Base-by-base conservation (phyloP, 2,797 vertebrate genomes). In the Tenualosa thibaudeaui region DNA sequence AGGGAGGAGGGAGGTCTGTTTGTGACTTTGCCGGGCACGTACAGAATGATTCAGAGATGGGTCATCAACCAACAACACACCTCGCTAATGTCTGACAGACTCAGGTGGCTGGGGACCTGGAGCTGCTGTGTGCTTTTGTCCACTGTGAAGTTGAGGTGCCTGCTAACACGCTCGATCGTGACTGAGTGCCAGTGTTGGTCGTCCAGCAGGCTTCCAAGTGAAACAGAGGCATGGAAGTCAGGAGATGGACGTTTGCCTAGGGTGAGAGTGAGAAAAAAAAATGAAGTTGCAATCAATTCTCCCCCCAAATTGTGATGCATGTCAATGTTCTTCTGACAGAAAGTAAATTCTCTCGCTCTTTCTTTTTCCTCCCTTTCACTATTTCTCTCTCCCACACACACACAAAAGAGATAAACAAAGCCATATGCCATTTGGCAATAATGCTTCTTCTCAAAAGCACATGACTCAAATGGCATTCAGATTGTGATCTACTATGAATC, bases 111-210 rank as follows among this genome's bases (percentile, higher is more conserved):
- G 50, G 96, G 96, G 85, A 95, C 88, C 53, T 94, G 95, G 91
- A 97, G 94, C 91, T 91, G 94, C 88, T 91, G 94, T 9, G 93
- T 95, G 87, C 95, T 96, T 90, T 95, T 96, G 89, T 99, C 97
- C 94, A 99, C 96, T 0, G 97, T 97, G 88, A 98, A 94, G 95
- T 98, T 98, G 90, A 98, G 93, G 89, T 96, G 95, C 51, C 92
- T 92, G 90, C 94, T 94, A 91, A 95, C 90, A 60, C 91, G 93
- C 89, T 98, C 97, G 89, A 99, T 90, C 22, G 95, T 89, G 85
- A 97, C 92, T 0, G 92, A 94, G 90, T 99, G 98, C 98, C 98
- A 99, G 82, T 99, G 97, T 12, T 97, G 97, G 90, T 99, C 97
- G 22, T 99, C 97, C 84, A 99, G 93, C 89, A 99, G 93, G 91